Conservation (phyloP, 2,113 vertebrate species). For the Hypocryptadius cinnamomeus region DNA sequence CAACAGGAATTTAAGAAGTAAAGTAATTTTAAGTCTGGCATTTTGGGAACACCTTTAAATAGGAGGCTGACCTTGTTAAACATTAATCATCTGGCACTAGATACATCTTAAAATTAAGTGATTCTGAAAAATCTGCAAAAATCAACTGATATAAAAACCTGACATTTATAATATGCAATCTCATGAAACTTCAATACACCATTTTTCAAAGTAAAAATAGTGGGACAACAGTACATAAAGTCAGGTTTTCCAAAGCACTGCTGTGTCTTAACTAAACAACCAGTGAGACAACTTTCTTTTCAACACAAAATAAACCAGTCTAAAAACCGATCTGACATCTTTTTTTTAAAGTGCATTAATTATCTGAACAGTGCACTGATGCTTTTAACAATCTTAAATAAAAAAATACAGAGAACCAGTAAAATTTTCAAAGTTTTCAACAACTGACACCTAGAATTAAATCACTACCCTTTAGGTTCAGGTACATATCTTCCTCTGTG, state of each 20-base stretch:
- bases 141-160: background rate
- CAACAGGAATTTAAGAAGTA: background rate
- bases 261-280: background rate
- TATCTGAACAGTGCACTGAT: background rate
- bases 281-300: background rate
- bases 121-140: background rate
- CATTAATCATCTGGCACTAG: background rate
- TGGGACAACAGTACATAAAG: background rate
- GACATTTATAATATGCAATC: background rate
- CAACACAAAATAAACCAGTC: background rate
- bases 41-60: background rate
- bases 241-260: background rate
- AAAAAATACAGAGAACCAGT: background rate
- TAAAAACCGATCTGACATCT: background rate
- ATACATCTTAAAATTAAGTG: background rate
- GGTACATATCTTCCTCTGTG: background rate
- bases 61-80: background rate
- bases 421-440: background rate
- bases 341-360: conserved; percentile 18
- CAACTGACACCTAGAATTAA: background rate
- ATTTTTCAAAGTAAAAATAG: background rate
- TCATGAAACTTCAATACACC: background rate
- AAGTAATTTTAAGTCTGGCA: background rate
- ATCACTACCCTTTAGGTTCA: background rate
- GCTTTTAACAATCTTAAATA: background rate